phyloP scores from a whole-genome alignment of 2,888 invertebrate genomes.

The Habrosyne pyritoides region DNA sequence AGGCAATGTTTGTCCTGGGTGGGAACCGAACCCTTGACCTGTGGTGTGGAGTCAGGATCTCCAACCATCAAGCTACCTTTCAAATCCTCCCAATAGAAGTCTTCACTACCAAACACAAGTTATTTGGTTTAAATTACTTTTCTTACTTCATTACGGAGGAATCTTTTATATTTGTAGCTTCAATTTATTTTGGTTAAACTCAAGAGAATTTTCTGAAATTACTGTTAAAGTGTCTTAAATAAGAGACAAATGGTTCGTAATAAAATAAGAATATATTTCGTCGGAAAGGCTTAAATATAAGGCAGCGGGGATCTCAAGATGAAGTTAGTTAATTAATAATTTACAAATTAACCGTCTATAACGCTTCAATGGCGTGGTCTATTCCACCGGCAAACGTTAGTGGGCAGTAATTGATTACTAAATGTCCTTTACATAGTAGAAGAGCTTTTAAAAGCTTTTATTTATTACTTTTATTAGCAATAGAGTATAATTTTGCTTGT shows the following conservation, averaged over 20 bases:
- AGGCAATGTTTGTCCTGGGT: too few relatives aligned
- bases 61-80: too few relatives aligned
- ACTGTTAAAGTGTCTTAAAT: neutral
- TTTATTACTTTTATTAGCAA: too few relatives aligned
- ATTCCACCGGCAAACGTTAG: neutral
- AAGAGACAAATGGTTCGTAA: neutral
- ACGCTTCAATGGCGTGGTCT: neutral
- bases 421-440: too few relatives aligned
- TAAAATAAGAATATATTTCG: neutral
- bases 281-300: neutral
- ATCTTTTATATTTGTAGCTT: neutral
- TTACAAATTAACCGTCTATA: neutral
- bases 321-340: conserved; percentile 1
- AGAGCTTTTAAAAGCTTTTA: too few relatives aligned
- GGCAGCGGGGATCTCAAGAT: neutral
- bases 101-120: too few relatives aligned
- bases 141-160: neutral
- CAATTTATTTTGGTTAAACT: neutral
- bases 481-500: too few relatives aligned
- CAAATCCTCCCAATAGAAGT: too few relatives aligned
- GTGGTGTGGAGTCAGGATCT: too few relatives aligned
- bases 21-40: too few relatives aligned
- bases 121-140: neutral
- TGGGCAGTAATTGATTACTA: too few relatives aligned
- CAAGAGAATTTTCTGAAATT: neutral